A percentile compares a stretch with the other conserved stretches of the same genome.
Conservation (phyloP, 2,888 invertebrate genomes). For the Drosophila sordidula region DNA sequence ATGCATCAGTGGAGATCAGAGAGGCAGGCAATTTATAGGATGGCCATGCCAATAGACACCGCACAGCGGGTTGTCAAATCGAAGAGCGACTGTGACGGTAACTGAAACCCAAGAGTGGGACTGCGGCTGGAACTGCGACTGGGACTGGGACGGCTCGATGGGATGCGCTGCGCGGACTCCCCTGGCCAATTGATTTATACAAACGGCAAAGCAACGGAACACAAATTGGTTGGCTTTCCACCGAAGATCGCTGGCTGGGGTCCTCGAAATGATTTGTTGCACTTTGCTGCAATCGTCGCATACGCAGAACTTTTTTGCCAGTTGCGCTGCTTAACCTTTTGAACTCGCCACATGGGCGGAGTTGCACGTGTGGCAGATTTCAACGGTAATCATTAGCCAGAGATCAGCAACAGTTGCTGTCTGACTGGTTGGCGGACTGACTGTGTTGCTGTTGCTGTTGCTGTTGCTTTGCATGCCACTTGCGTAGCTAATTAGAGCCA, state of each 20-base stretch:
- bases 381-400: conserved; percentile 66
- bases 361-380: conserved; percentile 53
- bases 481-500: conserved; percentile 84
- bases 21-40: conserved; percentile 74
- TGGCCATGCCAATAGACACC: conserved; percentile 74
- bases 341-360: conserved; percentile 70
- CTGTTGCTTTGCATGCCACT: conserved; percentile 76
- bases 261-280: conserved; percentile 72
- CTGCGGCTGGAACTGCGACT: conserved; percentile 11
- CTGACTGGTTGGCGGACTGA: not conserved
- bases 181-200: conserved; percentile 78
- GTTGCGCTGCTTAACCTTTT: conserved; percentile 76
- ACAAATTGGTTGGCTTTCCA: conserved; percentile 74
- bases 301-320: conserved; percentile 68
- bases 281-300: conserved; percentile 72
- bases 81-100: conserved; percentile 45
- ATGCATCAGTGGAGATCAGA: conserved; percentile 70
- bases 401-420: conserved; percentile 45
- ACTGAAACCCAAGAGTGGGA: conserved; percentile 28
- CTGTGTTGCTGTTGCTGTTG: conserved; percentile 5
- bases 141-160: conserved; percentile 10
- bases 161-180: conserved; percentile 18
- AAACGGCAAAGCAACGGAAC: conserved; percentile 81
- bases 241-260: conserved; percentile 27
- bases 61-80: conserved; percentile 83